Conservation (phyloP, 2,888 invertebrate genomes). For the Tigriopus californicus region DNA sequence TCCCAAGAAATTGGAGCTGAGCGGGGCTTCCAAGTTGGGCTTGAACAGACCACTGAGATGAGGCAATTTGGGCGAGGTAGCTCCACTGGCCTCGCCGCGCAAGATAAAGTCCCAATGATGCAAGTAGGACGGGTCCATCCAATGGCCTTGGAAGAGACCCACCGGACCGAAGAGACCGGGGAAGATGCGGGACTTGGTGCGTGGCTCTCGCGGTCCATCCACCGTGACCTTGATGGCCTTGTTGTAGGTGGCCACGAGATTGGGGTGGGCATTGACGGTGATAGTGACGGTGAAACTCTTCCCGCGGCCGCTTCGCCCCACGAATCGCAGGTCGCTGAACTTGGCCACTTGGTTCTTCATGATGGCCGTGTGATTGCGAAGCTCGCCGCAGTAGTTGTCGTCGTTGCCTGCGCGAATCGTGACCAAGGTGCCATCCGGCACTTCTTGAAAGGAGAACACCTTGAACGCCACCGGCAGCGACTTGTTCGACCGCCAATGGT, state of each 20-base stretch:
- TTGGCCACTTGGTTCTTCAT: slow-evolving; percentile 94
- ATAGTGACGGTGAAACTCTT: slow-evolving; percentile 94
- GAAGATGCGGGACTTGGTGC: slow-evolving; percentile 61
- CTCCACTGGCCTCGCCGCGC: not conserved
- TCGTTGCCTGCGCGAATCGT: slow-evolving; percentile 90
- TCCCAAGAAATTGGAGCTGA: not conserved
- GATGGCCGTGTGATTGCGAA: slow-evolving; percentile 72
- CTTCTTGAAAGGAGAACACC: slow-evolving; percentile 41
- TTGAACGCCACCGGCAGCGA: slow-evolving; percentile 87
- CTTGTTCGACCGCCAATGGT: slow-evolving; percentile 94
- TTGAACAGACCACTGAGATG: slow-evolving; percentile 5
- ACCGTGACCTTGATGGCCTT: slow-evolving; percentile 98
- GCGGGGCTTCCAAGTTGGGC: not conserved
- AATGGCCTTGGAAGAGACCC: not conserved
- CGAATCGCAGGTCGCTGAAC: slow-evolving; percentile 88
- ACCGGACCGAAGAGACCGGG: slow-evolving; percentile 15
- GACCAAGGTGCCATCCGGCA: slow-evolving; percentile 83
- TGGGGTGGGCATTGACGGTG: slow-evolving; percentile 73
- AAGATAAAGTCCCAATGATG: slow-evolving; percentile 5
- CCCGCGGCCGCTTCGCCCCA: slow-evolving; percentile 47
- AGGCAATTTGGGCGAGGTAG: not conserved
- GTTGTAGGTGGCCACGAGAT: slow-evolving; percentile 79
- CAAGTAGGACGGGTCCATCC: slow-evolving; percentile 5
- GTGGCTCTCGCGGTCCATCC: slow-evolving; percentile 89
- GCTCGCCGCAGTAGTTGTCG: slow-evolving; percentile 83